A percentile compares a stretch with the other conserved stretches of the same genome.
Conservation (phyloP, 2,888 invertebrate species). For the Aphrophora alni region DNA sequence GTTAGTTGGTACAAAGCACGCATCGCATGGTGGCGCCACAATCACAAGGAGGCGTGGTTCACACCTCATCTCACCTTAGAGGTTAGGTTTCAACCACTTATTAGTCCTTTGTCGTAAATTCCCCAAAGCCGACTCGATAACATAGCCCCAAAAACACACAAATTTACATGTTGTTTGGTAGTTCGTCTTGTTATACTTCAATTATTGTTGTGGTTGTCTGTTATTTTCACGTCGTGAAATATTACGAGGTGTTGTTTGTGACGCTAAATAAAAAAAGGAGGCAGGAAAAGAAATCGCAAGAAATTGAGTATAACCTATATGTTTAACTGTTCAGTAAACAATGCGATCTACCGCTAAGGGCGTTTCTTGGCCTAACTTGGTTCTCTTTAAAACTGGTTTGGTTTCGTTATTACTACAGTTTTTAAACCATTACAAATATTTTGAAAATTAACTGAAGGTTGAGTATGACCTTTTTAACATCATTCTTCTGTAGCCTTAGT, state of each 20-base stretch:
- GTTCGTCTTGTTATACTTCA: not conserved
- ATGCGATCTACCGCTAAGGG: not conserved
- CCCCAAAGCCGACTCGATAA: not conserved
- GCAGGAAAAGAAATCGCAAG: not conserved
- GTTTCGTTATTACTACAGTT: not conserved
- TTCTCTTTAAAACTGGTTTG: not conserved
- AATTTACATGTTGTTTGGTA: slow-evolving; percentile 4
- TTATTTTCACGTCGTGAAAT: not conserved
- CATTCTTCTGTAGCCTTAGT: too few relatives aligned
- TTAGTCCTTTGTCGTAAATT: not conserved
- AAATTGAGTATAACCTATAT: not conserved
- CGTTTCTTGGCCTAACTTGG: too few relatives aligned
- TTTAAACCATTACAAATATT: too few relatives aligned
- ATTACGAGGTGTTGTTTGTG: not conserved
- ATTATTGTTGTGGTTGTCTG: not conserved
- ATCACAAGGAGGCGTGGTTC: not conserved
- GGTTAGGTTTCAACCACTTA: not conserved
- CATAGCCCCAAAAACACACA: not conserved
- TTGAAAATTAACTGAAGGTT: too few relatives aligned
- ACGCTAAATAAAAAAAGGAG: too few relatives aligned
- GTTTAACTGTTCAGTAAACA: not conserved
- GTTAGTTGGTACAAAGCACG: not conserved
- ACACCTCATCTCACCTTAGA: not conserved
- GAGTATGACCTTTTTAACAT: too few relatives aligned
- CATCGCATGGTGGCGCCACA: not conserved